Conservation (phyloP, 2,888 invertebrate species). For the Clostera curtula region DNA sequence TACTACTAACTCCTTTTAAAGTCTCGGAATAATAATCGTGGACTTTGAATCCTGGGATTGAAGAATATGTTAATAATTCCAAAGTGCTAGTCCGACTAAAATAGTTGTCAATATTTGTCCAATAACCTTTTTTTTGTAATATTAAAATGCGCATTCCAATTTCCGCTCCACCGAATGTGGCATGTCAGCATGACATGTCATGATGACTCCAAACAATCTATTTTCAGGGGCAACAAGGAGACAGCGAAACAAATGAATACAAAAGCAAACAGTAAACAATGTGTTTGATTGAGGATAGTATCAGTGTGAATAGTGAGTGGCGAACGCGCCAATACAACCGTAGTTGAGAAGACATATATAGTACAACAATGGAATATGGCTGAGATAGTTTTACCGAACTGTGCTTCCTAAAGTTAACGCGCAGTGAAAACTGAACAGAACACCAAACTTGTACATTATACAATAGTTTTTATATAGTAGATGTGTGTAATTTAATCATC, state of each 20-base stretch:
- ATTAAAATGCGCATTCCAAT: conserved; percentile 47
- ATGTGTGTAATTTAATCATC: conserved; percentile 66
- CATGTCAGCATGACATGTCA: conserved; percentile 34
- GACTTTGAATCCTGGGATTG: too few species aligned
- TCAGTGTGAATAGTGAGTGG: conserved; percentile 45
- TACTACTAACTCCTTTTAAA: too few species aligned
- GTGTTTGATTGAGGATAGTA: conserved; percentile 59
- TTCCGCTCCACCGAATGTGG: conserved; percentile 35
- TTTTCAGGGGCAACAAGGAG: conserved; percentile 47
- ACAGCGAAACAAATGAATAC: conserved; percentile 43
- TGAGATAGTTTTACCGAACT: conserved; percentile 51
- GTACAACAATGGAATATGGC: conserved; percentile 72
- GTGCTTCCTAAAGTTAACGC: conserved; percentile 60
- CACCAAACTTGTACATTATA: conserved; percentile 25
- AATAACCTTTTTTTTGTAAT: background rate
- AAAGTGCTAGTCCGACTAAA: too few species aligned
- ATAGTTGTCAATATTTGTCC: too few species aligned
- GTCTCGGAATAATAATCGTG: too few species aligned
- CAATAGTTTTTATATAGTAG: conserved; percentile 32
- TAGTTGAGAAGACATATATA: conserved; percentile 60
- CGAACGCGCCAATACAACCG: conserved; percentile 61
- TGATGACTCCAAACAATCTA: conserved; percentile 39
- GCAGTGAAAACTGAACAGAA: conserved; percentile 42
- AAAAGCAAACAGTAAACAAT: conserved; percentile 56
- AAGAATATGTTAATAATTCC: too few species aligned